Percentiles rank a stretch among this genome's conserved stretches.
Evolutionary conservation across 2,888 invertebrate species (phyloP).

Genomic region (Melieria omissa): DNA sequence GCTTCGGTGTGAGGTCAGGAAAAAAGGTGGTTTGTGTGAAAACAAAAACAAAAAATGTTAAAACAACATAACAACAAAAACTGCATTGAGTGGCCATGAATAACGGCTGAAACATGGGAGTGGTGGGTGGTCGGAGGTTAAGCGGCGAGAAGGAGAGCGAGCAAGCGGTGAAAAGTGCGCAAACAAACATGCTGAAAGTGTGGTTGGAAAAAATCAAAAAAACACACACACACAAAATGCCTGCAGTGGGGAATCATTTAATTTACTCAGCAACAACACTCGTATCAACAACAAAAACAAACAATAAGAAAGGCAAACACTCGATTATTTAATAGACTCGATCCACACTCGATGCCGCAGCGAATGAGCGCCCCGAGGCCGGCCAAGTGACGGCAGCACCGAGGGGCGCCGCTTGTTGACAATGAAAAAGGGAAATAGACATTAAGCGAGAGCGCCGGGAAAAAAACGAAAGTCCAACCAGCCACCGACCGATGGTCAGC

Average conservation of each 20-base stretch:
- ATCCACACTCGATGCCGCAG: slow-evolving; percentile 19
- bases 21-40: too few relatives aligned
- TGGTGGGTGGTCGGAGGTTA: too few relatives aligned
- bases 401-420: slow-evolving; percentile 9
- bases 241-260: slow-evolving; percentile 50
- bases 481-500: background rate
- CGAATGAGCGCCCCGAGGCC: background rate
- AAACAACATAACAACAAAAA: too few relatives aligned
- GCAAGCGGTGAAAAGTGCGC: slow-evolving; percentile 18
- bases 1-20: too few relatives aligned
- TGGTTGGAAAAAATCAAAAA: slow-evolving; percentile 5
- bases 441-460: background rate
- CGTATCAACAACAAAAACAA: slow-evolving; percentile 32
- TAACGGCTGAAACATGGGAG: too few relatives aligned
- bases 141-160: background rate
- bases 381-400: too few relatives aligned
- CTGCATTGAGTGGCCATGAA: too few relatives aligned
- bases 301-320: slow-evolving; percentile 5
- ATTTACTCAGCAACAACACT: slow-evolving; percentile 50
- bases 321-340: slow-evolving; percentile 45
- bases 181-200: background rate
- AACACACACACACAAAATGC: background rate
- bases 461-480: background rate
- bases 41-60: too few relatives aligned
- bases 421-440: slow-evolving; percentile 1